phyloP scores from a whole-genome alignment of 2,113 vertebrate genomes.

The Pelusios castaneus region DNA sequence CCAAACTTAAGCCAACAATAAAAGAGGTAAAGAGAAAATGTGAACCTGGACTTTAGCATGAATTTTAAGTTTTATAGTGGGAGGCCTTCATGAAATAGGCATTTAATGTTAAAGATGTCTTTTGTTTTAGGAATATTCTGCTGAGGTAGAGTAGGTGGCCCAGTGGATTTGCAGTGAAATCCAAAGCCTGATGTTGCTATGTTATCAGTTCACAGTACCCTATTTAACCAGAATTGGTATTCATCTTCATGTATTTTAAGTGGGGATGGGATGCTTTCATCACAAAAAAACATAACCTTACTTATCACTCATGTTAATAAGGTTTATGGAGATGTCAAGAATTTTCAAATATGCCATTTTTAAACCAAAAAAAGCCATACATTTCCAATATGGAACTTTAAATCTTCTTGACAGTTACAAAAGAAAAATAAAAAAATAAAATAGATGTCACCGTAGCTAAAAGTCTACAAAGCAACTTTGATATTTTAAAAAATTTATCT shows the following conservation, averaged over 20 bases:
- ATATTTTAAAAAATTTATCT: constrained; percentile 44
- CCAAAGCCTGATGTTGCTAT: not conserved
- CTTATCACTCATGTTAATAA: not conserved
- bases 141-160: rapidly evolving
- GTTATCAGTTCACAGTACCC: not conserved
- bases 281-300: not conserved
- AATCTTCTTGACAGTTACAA: not conserved
- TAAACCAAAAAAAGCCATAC: not conserved
- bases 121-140: not conserved
- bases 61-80: not conserved
- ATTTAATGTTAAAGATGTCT: not conserved
- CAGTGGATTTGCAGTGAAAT: not conserved
- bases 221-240: not conserved
- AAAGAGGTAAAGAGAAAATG: not conserved
- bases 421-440: constrained; percentile 30
- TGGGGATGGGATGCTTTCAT: not conserved
- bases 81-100: not conserved
- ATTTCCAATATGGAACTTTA: constrained; percentile 23
- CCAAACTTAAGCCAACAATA: not conserved
- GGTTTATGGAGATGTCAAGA: not conserved
- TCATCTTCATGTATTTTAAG: not conserved
- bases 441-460: constrained; percentile 5
- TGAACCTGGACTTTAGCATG: not conserved
- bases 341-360: not conserved
- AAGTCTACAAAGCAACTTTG: constrained; percentile 59